phyloP scores from a whole-genome alignment of 2,113 vertebrate genomes.

The Mus spicilegus region DNA sequence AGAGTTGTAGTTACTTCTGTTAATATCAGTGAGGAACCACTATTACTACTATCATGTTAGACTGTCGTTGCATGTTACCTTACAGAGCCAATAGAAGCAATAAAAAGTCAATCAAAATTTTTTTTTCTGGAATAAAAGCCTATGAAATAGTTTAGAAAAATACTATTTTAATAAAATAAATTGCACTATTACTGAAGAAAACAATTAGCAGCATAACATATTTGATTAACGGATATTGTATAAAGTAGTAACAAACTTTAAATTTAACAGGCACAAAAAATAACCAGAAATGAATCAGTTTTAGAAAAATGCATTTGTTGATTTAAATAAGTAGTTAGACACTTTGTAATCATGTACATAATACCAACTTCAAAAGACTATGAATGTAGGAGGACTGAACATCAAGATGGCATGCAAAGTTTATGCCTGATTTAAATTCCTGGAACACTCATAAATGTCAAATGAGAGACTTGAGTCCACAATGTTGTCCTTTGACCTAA shows the following conservation, averaged over 20 bases:
- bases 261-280: background rate
- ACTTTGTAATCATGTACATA: background rate
- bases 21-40: background rate
- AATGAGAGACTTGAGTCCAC: background rate
- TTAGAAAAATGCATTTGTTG: background rate
- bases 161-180: background rate
- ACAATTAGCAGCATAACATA: background rate
- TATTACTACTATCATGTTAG: background rate
- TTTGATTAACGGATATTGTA: background rate
- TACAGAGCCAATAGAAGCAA: background rate
- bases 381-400: background rate
- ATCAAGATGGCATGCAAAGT: background rate
- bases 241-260: background rate
- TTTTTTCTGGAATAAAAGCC: background rate
- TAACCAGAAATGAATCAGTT: background rate
- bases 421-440: background rate
- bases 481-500: background rate
- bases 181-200: background rate
- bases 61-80: background rate
- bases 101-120: background rate
- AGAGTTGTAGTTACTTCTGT: background rate
- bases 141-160: background rate
- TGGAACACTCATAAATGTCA: background rate
- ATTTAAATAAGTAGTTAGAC: background rate
- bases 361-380: background rate